phyloP scores from a whole-genome alignment of 1,140 invertebrate species.

The Eueides isabella region DNA sequence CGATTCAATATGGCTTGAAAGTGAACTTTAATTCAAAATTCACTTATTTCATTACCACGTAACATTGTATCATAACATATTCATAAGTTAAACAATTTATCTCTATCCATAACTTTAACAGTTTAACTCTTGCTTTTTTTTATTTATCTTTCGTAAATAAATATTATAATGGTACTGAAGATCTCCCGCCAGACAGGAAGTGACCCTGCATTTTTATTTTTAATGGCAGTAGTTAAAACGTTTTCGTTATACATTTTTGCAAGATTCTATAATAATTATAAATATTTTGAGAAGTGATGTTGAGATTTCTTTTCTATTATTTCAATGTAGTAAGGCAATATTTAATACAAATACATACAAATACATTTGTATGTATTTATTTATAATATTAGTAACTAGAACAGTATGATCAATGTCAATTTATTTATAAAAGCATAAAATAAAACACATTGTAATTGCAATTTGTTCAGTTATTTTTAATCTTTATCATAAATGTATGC shows the following conservation, averaged over 20 bases:
- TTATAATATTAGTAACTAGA: too few relatives aligned
- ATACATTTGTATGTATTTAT: too few relatives aligned
- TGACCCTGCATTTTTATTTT: slow-evolving; percentile 12
- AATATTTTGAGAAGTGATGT: neutral
- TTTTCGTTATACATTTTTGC: neutral
- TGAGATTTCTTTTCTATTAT: neutral
- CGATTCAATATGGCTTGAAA: neutral
- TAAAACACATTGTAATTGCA: neutral
- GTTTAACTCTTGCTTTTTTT: neutral
- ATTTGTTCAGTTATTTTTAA: neutral
- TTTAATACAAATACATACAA: too few relatives aligned
- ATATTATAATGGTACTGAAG: neutral
- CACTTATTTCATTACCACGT: neutral
- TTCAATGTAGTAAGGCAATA: neutral
- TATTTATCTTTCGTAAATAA: neutral
- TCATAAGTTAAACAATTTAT: too few relatives aligned
- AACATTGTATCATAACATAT: neutral
- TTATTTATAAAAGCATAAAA: neutral
- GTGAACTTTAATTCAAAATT: neutral
- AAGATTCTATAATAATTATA: neutral
- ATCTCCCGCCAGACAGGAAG: neutral
- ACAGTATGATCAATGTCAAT: neutral
- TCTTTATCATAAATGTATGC: neutral
- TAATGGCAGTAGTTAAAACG: neutral
- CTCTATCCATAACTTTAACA: too few relatives aligned